Base-by-base conservation (phyloP, 2,888 invertebrate genomes). In the Arge pagana region DNA sequence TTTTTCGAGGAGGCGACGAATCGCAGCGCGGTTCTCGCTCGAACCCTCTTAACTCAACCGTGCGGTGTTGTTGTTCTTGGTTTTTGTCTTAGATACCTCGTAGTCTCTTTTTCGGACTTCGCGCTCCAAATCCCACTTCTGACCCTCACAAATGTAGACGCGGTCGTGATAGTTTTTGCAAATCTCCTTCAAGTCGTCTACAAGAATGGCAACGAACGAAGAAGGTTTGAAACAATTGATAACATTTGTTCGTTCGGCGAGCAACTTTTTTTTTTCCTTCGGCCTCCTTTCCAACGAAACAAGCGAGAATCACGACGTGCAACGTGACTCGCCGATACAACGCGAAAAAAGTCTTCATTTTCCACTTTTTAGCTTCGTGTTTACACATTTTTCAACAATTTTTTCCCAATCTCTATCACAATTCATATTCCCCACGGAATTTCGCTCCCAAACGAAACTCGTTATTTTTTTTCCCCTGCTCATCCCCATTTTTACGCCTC, bases 61-160 rank as follows among this genome's bases (percentile, higher is more conserved):
- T n/a, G n/a, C n/a, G n/a, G n/a, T n/a, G n/a, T n/a, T n/a, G 39
- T 39, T 13, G 50, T 57, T 51, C 53, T 30, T 58, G 57, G 57
- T 56, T 58, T 56, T 56, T 61, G 43, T 42, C 50, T 70, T 83
- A 84, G 86, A 87, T 90, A 96, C 96, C 94, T 97, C 97, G 86
- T 91, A 96, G 85, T 97, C 97, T 88, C 95, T 95, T 87, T 94
- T 96, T 85, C 95, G 90, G 85, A 97, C 96, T 88, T 96, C 94
- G 85, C 92, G 90, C 89, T 98, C 98, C 92, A 98, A 94, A 90
- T 98, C 98, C 90, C 96, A 98, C 87, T 97, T 97, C 85, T 95
- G 94, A 85, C 93, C 91, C 88, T 97, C 97, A 87, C 96, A 92
- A 85, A 89, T 85, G 87, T 89, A 89, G 88, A 96, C 89, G 86